Evolutionary conservation across 2,888 invertebrate genomes (phyloP), one percentile per base, ranked within the genome.

Genomic region (Andrena dorsata): DNA sequence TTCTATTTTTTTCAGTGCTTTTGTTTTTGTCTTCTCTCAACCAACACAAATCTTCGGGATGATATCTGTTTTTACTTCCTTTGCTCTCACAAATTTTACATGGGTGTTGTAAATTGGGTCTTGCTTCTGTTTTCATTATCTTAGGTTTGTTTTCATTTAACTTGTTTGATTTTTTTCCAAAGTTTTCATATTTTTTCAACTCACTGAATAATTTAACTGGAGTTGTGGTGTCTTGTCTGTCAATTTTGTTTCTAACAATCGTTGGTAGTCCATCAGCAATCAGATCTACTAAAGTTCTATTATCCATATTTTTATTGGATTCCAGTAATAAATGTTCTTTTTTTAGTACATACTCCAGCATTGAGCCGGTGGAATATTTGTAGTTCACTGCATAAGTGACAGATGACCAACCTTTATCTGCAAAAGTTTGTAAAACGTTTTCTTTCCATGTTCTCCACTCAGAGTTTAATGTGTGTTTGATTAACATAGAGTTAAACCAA

Each of bases 401-500:
- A 4, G 49, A n/a, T 51, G 49, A 51, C 49, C 49, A 51, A n/a
- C 49, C 49, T 51, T 51, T 51, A 51, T 51, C 49, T 51, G 49
- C n/a, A 51, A 51, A 51, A 51, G 49, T 51, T 51, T 51, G n/a
- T 51, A 51, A 51, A n/a, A 51, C n/a, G 5, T 51, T 51, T n/a
- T 47, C 47, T 51, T 20, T 51, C 51, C 20, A n/a, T n/a, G 7
- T 51, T 51, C 51, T 20, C 51, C 51, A 51, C 20, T 51, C 51
- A n/a, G 51, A 51, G 20, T 51, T 51, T 51, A 51, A 10, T 51
- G 20, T 51, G 20, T 51, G 16, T 51, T 51, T 51, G 16, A 51
- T 51, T 20, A 51, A 2, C 51, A 51, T 20, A 51, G 51, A 51
- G 20, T 20, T 20, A n/a, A n/a, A 51, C 51, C 51, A 51, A 20